Percentiles rank a stretch among this genome's conserved stretches.
phyloP scores from a whole-genome alignment of 2,888 invertebrate genomes.

The Diabrotica balteata region DNA sequence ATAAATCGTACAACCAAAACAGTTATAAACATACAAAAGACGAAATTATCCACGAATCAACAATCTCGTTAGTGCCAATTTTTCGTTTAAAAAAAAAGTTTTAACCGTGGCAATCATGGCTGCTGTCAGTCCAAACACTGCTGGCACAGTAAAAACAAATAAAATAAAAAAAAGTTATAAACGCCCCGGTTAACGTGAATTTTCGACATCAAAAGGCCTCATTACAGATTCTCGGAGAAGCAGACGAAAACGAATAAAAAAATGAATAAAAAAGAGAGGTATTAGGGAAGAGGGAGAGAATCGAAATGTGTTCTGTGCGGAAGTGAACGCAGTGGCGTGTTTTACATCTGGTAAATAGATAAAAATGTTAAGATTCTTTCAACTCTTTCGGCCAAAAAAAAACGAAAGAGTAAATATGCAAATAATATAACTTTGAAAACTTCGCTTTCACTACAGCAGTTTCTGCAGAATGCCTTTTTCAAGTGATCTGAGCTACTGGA shows the following conservation, averaged over 20 bases:
- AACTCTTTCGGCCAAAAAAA: too few species aligned
- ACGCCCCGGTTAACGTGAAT: constrained; percentile 28
- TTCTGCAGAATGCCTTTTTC: too few species aligned
- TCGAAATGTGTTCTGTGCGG: neutral
- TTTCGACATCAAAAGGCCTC: constrained; percentile 34
- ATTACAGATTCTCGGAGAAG: constrained; percentile 30
- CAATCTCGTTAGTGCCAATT: neutral
- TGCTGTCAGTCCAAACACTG: constrained; percentile 15
- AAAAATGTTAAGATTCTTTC: too few species aligned
- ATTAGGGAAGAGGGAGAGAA: neutral
- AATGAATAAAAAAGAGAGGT: constrained; percentile 6
- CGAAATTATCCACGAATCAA: neutral
- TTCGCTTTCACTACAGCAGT: too few species aligned
- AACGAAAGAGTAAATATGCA: too few species aligned
- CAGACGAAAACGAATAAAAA: constrained; percentile 25
- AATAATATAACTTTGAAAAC: too few species aligned
- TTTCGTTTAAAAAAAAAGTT: neutral
- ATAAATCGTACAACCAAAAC: too few species aligned
- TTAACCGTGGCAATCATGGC: neutral
- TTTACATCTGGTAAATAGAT: too few species aligned
- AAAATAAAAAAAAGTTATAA: constrained; percentile 25
- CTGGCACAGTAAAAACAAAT: constrained; percentile 13
- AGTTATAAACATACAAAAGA: neutral
- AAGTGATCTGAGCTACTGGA: too few species aligned
- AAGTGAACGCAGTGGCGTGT: constrained; percentile 5